phyloP scores from a whole-genome alignment of 1,140 invertebrate genomes.

The Drosophila mojavensis region DNA sequence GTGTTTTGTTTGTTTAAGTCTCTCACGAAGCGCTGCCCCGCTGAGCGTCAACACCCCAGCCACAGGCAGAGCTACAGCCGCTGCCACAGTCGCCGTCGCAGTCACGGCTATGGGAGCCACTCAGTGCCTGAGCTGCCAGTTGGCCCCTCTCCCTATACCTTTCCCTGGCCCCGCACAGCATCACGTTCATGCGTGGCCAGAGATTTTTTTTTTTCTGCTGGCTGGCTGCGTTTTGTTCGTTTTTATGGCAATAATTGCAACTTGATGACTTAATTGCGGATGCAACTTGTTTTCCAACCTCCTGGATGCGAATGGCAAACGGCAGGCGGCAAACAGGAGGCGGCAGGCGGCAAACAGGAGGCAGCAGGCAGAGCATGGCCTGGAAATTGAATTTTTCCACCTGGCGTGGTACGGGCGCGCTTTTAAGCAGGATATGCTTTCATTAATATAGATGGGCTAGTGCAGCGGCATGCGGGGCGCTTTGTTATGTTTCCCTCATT shows the following conservation, averaged over 20 bases:
- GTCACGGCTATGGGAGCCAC: constrained; percentile 36
- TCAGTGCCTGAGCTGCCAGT: constrained; percentile 4
- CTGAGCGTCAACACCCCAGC: constrained; percentile 74
- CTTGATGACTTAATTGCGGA: constrained; percentile 83
- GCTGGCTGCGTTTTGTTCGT: constrained; percentile 75
- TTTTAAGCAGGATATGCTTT: constrained; percentile 81
- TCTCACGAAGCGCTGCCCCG: constrained; percentile 62
- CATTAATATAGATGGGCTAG: constrained; percentile 70
- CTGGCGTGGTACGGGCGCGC: constrained; percentile 49
- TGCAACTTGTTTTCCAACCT: constrained; percentile 81
- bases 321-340: not conserved
- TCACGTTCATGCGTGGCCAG: constrained; percentile 80
- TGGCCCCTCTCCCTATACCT: not conserved
- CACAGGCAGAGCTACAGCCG: constrained; percentile 15
- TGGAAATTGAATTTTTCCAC: constrained; percentile 83
- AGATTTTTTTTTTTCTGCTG: constrained; percentile 70
- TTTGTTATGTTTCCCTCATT: constrained; percentile 71
- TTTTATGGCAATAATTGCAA: constrained; percentile 83
- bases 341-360: too few relatives aligned
- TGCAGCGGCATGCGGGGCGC: constrained; percentile 4
- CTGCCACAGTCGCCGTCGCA: not conserved
- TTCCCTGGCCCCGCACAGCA: constrained; percentile 41
- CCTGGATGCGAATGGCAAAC: constrained; percentile 32
- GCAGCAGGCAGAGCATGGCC: constrained; percentile 39
- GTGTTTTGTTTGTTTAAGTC: constrained; percentile 70